Base-by-base conservation (phyloP, 35 echinoderm and acorn worm species). In the Antedon bifida region DNA sequence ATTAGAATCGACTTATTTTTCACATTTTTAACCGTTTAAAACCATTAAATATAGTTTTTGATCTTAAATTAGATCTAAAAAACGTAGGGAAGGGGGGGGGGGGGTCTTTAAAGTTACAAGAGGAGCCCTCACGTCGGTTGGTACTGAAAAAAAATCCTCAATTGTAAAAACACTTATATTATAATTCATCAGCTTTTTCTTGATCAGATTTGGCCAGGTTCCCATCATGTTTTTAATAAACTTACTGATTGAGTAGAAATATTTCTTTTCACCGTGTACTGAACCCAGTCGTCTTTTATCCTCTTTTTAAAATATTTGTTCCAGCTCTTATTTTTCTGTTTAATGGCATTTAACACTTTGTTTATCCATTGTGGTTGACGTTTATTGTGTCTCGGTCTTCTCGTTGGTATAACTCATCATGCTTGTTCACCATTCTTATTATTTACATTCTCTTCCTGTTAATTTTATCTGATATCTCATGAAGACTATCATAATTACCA, bases 111-210 rank as follows among this genome's bases (percentile, higher is more conserved):
- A 64, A 64, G 51, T 26, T 29, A 10, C 34, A 11, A 10, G 3
- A 38, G 28, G 35, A 9, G 34, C 36, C 12, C 39, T 82, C 29
- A 26, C 26, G 51, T 78, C 29, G 0, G 30, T 76, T 39, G 75
- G 39, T 32, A 39, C 45, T 19, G 34, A 31, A 35, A 7, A 35
- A 7, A 56, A 29, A 77, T 85, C 34, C 77, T 79, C 75, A 30
- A 9, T 79, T 39, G 87, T 89, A 51, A 83, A 89, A 5, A 89
- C 82, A 51, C 75, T 89, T 13, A 14, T 44, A 30, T 11, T 82
- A 76, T 74, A 78, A 38, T 31, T 34, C 34, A 64, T 77, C 81
- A 16, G 87, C 87, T 42, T 89, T 89, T 28, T 84, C 87, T 36
- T 38, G 28, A 78, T 89, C 87, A 35, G 46, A 76, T 31, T 77